These are phyloP conservation scores for Beris morrisii DNA, from an alignment of 2,888 invertebrate genomes.

Conservation along the genomic window DNA sequence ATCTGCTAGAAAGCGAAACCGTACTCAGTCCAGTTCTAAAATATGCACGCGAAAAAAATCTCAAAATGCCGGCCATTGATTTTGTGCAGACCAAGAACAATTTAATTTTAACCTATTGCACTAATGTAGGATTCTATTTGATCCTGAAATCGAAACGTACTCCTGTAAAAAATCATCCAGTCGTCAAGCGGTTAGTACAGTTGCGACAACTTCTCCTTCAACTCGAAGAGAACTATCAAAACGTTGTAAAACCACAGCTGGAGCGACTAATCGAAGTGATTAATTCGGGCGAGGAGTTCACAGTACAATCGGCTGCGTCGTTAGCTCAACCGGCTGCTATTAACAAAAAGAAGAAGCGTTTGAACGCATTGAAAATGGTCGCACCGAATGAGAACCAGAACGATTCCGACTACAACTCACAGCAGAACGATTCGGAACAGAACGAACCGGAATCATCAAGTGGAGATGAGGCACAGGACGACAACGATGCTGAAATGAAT, in stretches of 20 bases:
- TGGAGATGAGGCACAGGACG: slow-evolving; percentile 54
- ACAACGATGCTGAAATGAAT: slow-evolving; percentile 49
- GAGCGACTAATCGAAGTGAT: slow-evolving; percentile 64
- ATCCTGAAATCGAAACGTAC: slow-evolving; percentile 76
- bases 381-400: slow-evolving; percentile 50
- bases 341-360: slow-evolving; percentile 34
- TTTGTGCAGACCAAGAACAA: slow-evolving; percentile 73
- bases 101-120: slow-evolving; percentile 77
- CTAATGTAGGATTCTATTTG: slow-evolving; percentile 84
- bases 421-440: slow-evolving; percentile 58
- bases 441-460: slow-evolving; percentile 51
- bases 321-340: background rate
- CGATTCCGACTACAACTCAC: slow-evolving; percentile 57
- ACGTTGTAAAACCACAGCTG: slow-evolving; percentile 69
- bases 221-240: slow-evolving; percentile 69
- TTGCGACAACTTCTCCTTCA: slow-evolving; percentile 75
- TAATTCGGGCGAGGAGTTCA: slow-evolving; percentile 56
- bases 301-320: slow-evolving; percentile 42
- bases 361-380: slow-evolving; percentile 40
- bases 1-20: slow-evolving; percentile 66
- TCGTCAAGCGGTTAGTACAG: slow-evolving; percentile 80
- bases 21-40: slow-evolving; percentile 69
- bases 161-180: slow-evolving; percentile 81
- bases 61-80: slow-evolving; percentile 68
- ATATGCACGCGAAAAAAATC: slow-evolving; percentile 63